phyloP scores from a whole-genome alignment of 1,140 invertebrate species.

The Ridgeia piscesae region DNA sequence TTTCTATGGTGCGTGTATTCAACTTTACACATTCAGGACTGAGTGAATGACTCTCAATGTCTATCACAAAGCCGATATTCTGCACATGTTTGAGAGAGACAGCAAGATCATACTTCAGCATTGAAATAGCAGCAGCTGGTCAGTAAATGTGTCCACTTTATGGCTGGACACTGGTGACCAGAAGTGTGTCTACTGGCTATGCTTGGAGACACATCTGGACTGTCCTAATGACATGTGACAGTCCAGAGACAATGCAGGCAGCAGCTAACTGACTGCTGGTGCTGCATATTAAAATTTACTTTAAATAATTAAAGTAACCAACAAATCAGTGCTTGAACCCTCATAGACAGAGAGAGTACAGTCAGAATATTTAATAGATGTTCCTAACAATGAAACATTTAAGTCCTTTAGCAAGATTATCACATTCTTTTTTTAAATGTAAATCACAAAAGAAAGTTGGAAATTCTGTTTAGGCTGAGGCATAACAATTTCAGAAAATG shows the following conservation, averaged over 20 bases:
- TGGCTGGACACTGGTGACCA: not conserved
- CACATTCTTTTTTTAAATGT: too few species aligned
- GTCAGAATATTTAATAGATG: too few species aligned
- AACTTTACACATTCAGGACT: not conserved
- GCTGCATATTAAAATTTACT: not conserved
- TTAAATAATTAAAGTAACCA: not conserved
- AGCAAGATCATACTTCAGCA: not conserved
- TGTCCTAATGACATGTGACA: not conserved
- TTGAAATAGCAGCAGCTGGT: not conserved
- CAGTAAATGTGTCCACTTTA: conserved; percentile 4
- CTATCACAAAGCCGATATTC: not conserved
- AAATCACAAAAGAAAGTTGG: too few species aligned
- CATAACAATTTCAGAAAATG: too few species aligned
- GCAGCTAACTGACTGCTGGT: not conserved
- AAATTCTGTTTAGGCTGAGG: too few species aligned
- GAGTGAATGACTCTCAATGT: not conserved
- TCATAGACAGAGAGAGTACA: too few species aligned
- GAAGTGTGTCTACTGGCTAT: not conserved
- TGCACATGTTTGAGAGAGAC: not conserved
- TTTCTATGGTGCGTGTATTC: too few species aligned
- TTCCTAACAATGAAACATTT: too few species aligned
- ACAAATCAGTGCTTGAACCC: too few species aligned
- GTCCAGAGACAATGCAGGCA: not conserved
- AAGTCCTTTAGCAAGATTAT: not conserved
- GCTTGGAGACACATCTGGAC: not conserved